phyloP scores from a whole-genome alignment of 2,888 invertebrate species.

The Empis livida region DNA sequence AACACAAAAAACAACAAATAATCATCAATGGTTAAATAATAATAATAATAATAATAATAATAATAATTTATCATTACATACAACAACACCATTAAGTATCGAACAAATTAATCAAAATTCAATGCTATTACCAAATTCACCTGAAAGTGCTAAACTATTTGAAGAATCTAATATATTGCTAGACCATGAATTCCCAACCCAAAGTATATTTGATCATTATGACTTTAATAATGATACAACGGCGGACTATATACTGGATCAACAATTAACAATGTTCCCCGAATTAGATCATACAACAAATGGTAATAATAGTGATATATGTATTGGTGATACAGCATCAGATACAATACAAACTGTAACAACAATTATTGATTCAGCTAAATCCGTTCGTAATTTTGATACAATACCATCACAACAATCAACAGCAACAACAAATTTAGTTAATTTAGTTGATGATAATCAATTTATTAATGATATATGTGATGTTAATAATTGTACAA shows the following conservation, averaged over 20 bases:
- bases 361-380: constrained; percentile 2
- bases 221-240: neutral
- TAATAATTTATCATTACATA: neutral
- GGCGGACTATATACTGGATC: neutral
- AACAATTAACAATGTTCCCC: too few relatives aligned
- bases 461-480: neutral
- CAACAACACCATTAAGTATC: constrained; percentile 3
- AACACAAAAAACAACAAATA: constrained; percentile 10
- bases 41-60: constrained; percentile 26
- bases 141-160: constrained; percentile 53
- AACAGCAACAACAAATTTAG: neutral
- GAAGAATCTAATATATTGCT: constrained; percentile 39
- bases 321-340: constrained; percentile 1
- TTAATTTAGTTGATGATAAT: neutral
- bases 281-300: constrained; percentile 1
- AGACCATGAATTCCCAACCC: neutral
- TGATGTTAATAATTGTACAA: neutral
- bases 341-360: constrained; percentile 4
- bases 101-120: constrained; percentile 4
- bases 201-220: neutral
- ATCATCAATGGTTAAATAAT: neutral
- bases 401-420: neutral
- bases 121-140: constrained; percentile 55
- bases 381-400: neutral
- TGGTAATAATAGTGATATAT: neutral